phyloP scores from a whole-genome alignment of 2,113 vertebrate genomes.

The Mola mola region DNA sequence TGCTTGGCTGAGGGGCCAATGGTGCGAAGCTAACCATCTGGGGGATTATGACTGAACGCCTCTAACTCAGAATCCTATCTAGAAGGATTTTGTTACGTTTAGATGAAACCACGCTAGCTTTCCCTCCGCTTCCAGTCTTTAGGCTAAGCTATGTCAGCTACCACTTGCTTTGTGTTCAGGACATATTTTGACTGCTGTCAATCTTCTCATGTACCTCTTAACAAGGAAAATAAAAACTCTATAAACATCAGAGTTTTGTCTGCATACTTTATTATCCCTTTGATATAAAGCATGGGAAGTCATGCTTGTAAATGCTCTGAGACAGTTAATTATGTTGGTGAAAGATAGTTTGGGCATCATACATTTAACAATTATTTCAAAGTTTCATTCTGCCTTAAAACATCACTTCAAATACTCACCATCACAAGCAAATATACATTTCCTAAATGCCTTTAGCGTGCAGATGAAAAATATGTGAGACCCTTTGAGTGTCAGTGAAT shows the following conservation, averaged over 20 bases:
- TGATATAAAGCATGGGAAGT: too few relatives aligned
- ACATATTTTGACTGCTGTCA: too few relatives aligned
- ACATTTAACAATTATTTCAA: background rate
- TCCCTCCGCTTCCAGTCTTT: background rate
- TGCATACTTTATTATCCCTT: too few relatives aligned
- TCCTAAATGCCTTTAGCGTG: conserved; percentile 27
- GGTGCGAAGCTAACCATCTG: conserved; percentile 17
- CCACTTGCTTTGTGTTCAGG: too few relatives aligned
- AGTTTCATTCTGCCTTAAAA: background rate
- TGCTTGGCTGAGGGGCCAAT: conserved; percentile 17
- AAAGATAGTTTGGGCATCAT: background rate
- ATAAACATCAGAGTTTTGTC: too few relatives aligned
- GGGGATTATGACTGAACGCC: conserved; percentile 19
- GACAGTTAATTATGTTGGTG: background rate
- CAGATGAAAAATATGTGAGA: conserved; percentile 25
- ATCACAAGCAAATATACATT: conserved; percentile 8
- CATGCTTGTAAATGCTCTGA: background rate
- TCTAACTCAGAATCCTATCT: conserved; percentile 10
- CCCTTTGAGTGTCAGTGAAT: conserved; percentile 41
- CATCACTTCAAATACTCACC: too few relatives aligned
- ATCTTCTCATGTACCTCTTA: too few relatives aligned
- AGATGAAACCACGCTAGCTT: too few relatives aligned
- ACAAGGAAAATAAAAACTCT: too few relatives aligned
- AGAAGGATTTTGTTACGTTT: too few relatives aligned
- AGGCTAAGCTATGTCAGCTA: background rate